These are phyloP conservation scores for Volucella zonaria DNA, from an alignment of 2,888 invertebrate genomes.

Conservation along the genomic window DNA sequence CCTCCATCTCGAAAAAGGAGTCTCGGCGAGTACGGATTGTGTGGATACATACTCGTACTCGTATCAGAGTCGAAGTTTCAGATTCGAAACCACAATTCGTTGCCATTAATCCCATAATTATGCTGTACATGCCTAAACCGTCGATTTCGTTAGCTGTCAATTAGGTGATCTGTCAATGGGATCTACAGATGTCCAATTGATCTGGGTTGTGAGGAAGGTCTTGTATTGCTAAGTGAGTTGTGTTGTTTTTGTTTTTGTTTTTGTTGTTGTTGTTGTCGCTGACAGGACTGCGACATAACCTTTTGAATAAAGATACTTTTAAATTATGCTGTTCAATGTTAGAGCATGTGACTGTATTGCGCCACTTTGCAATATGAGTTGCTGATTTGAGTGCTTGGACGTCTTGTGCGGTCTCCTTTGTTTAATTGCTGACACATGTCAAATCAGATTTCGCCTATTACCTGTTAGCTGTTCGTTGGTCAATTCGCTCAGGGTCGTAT, in stretches of 20 bases:
- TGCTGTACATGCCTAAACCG: constrained; percentile 71
- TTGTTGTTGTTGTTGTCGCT: constrained; percentile 36
- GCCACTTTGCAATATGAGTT: constrained; percentile 1
- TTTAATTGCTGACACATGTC: constrained; percentile 73
- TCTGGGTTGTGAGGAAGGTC: constrained; percentile 67
- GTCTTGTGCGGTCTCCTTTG: constrained; percentile 71
- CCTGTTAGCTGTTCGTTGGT: constrained; percentile 62
- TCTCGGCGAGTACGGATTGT: background rate
- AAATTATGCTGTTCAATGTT: constrained; percentile 52
- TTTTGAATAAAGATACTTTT: constrained; percentile 44
- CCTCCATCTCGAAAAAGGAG: constrained; percentile 36
- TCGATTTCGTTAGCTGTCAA: constrained; percentile 73
- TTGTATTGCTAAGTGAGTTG: constrained; percentile 50
- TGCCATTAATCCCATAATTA: constrained; percentile 72
- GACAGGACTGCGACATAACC: constrained; percentile 63
- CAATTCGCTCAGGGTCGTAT: constrained; percentile 60
- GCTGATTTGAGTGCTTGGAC: constrained; percentile 39
- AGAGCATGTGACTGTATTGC: constrained; percentile 53
- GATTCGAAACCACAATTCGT: constrained; percentile 40
- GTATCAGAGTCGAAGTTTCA: background rate
- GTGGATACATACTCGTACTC: no score
- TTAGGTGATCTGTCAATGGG: constrained; percentile 72
- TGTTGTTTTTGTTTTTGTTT: constrained; percentile 31
- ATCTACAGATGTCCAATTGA: constrained; percentile 70
- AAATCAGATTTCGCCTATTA: constrained; percentile 68